Evolutionary conservation across 2,888 invertebrate genomes (phyloP).

Genomic region (Drosophila mimica): DNA sequence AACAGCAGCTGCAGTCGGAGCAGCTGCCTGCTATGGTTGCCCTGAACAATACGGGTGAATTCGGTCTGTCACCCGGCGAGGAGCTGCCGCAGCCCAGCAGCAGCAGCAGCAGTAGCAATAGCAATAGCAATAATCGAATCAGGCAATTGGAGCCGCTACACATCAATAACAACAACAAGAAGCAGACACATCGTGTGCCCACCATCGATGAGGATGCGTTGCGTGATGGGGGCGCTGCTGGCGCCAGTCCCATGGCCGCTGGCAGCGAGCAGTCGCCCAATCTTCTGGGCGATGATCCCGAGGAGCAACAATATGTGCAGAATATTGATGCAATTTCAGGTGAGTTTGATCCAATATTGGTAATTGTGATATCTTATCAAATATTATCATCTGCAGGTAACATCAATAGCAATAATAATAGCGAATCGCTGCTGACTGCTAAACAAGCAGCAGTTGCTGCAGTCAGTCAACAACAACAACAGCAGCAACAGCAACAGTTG

Average conservation of each 20-base stretch:
- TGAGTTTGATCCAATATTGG: constrained; percentile 46
- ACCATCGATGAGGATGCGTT: constrained; percentile 81
- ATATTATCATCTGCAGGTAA: constrained; percentile 61
- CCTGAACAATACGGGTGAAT: constrained; percentile 58
- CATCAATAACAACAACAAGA: constrained; percentile 13
- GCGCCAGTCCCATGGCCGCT: constrained; percentile 59
- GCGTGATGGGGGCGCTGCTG: constrained; percentile 73
- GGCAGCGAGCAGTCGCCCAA: constrained; percentile 58
- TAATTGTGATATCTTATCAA: constrained; percentile 25
- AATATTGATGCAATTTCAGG: constrained; percentile 75
- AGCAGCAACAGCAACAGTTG: constrained; percentile 40
- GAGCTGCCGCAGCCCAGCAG: constrained; percentile 11
- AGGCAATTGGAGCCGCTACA: constrained; percentile 34
- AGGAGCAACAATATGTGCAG: constrained; percentile 78
- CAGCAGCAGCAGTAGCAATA: constrained; percentile 5
- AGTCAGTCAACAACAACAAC: constrained; percentile 47
- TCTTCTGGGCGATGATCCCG: constrained; percentile 62
- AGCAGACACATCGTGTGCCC: constrained; percentile 70
- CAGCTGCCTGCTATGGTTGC: constrained; percentile 5
- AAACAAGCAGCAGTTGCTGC: constrained; percentile 45
- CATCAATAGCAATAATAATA: constrained; percentile 75
- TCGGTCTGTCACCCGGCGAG: constrained; percentile 17
- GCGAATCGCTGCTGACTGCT: constrained; percentile 37
- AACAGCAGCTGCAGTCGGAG: constrained; percentile 1
- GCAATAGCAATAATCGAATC: constrained; percentile 10